Evolutionary conservation across 2,113 vertebrate species (phyloP).

Genomic region (Callaeas wilsoni): DNA sequence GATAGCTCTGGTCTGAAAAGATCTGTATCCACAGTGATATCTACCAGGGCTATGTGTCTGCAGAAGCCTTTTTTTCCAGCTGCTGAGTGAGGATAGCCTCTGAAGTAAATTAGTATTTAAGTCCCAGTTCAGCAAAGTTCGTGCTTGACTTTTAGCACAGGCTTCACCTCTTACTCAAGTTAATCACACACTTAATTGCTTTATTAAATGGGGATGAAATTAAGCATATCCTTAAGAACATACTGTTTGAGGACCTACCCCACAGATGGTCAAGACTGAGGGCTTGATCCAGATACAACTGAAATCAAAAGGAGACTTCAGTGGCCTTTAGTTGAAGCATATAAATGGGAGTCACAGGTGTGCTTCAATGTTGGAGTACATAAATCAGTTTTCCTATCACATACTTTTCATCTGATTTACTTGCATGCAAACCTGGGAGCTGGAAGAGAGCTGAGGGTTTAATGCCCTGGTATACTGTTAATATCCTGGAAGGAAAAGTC

Average conservation of each 20-base stretch:
- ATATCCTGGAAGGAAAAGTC: conserved; percentile 59
- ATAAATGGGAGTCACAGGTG: neutral
- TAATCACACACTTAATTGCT: neutral
- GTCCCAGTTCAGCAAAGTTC: neutral
- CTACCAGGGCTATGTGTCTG: neutral
- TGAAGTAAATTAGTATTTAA: neutral
- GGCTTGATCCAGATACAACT: neutral
- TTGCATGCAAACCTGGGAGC: conserved; percentile 74
- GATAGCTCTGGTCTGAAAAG: neutral
- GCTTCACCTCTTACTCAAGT: neutral
- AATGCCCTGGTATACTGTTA: conserved; percentile 66
- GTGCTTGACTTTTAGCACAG: neutral
- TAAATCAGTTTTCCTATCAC: neutral
- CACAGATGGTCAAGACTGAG: neutral
- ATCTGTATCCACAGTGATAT: neutral
- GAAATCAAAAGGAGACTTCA: neutral
- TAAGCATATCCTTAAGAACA: neutral
- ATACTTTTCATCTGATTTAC: conserved; percentile 49
- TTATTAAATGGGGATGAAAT: neutral
- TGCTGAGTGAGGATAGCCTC: neutral
- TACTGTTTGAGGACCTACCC: neutral
- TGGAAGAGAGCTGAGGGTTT: conserved; percentile 59
- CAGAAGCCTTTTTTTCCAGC: neutral
- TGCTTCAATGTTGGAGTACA: neutral
- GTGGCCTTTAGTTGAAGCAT: neutral